Conservation (phyloP, 2,888 invertebrate species). For the Cenopis cana region DNA sequence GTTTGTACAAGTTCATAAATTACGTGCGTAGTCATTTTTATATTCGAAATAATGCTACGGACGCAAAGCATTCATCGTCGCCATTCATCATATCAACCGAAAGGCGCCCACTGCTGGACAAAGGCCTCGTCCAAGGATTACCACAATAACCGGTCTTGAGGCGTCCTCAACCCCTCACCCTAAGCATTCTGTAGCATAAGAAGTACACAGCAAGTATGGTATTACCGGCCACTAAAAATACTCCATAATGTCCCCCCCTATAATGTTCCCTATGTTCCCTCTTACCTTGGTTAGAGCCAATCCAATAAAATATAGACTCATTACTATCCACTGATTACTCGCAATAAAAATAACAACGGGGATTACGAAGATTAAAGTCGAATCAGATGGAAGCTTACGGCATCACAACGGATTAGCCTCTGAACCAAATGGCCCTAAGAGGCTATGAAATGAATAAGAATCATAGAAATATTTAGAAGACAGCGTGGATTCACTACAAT, state of each 20-base stretch:
- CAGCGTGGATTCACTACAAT: background rate
- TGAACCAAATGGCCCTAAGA: background rate
- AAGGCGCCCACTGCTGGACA: too few relatives aligned
- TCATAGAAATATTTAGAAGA: background rate
- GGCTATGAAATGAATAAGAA: background rate
- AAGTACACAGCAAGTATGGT: too few relatives aligned
- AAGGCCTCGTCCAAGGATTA: too few relatives aligned
- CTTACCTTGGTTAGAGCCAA: slow-evolving; percentile 13
- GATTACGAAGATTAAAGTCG: slow-evolving; percentile 39
- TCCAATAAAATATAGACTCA: slow-evolving; percentile 29
- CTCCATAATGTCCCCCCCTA: slow-evolving; percentile 2
- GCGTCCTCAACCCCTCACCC: too few relatives aligned
- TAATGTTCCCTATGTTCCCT: background rate
- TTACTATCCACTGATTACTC: slow-evolving; percentile 23
- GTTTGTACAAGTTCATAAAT: too few relatives aligned
- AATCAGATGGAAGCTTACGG: slow-evolving; percentile 37
- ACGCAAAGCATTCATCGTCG: too few relatives aligned
- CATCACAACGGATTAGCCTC: slow-evolving; percentile 20
- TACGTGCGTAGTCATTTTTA: too few relatives aligned
- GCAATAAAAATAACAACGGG: slow-evolving; percentile 41
- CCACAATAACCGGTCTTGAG: too few relatives aligned
- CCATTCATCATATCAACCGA: too few relatives aligned
- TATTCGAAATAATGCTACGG: too few relatives aligned
- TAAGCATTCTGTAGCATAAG: too few relatives aligned
- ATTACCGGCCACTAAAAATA: background rate